phyloP scores from a whole-genome alignment of 2,888 invertebrate species.

The Yponomeuta evonymella region DNA sequence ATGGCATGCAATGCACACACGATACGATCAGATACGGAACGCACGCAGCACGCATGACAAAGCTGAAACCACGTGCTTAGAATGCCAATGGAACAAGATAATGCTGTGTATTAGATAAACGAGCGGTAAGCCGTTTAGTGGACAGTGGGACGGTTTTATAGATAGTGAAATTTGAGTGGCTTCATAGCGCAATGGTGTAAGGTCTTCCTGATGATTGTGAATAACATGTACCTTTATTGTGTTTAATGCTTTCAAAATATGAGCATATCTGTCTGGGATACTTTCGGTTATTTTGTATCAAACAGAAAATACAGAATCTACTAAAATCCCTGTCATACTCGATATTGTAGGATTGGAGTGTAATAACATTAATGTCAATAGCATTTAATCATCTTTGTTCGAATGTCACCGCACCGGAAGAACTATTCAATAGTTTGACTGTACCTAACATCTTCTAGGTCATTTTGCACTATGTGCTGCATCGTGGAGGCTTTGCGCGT shows the following conservation, averaged over 20 bases:
- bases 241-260: no score
- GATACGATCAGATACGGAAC: conserved; percentile 7
- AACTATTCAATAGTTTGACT: neutral
- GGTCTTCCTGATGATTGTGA: no score
- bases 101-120: conserved; percentile 37
- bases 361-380: no score
- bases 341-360: no score
- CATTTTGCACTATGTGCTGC: conserved; percentile 19
- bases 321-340: no score
- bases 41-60: conserved; percentile 25
- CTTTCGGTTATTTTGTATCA: no score
- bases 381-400: no score
- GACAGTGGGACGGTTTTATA: neutral
- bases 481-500: neutral
- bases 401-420: no score
- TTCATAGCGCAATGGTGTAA: no score
- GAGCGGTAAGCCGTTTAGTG: conserved; percentile 32
- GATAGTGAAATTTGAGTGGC: neutral
- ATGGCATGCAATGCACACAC: conserved; percentile 6
- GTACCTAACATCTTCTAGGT: conserved; percentile 24
- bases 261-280: no score
- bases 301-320: no score
- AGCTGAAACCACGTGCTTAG: conserved; percentile 24
- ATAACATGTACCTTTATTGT: no score
- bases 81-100: conserved; percentile 22